Percentiles rank a stretch among this genome's conserved stretches.
Conservation (phyloP, 2,797 vertebrate genomes). For the Rhyacichthys aspro region DNA sequence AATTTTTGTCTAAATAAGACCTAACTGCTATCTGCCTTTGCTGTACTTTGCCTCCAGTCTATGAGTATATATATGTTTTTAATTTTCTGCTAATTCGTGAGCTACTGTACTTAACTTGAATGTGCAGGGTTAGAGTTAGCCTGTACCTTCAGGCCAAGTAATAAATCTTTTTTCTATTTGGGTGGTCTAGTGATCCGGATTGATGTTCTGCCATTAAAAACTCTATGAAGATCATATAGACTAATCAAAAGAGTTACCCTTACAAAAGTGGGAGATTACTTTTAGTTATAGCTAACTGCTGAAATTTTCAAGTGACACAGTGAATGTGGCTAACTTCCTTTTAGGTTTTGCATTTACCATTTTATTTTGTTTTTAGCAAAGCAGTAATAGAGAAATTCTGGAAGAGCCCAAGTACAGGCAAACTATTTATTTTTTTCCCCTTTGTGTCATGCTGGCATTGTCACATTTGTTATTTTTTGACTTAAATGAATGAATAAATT, state of each 20-base stretch:
- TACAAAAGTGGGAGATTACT: background rate
- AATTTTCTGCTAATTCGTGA: slow-evolving; percentile 29
- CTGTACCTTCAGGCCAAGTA: slow-evolving; percentile 33
- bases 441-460: too few species aligned
- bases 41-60: background rate
- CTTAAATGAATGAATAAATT: too few species aligned
- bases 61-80: slow-evolving; percentile 4
- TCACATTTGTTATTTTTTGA: too few species aligned
- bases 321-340: too few species aligned
- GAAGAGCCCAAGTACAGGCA: too few species aligned
- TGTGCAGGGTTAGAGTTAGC: slow-evolving; percentile 1
- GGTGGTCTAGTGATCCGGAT: slow-evolving; percentile 30
- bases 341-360: too few species aligned
- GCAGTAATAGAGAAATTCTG: too few species aligned
- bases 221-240: background rate
- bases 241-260: background rate
- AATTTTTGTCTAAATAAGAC: background rate
- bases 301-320: too few species aligned
- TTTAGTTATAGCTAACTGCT: background rate
- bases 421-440: too few species aligned
- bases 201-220: slow-evolving; percentile 10
- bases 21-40: background rate
- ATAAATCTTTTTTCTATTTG: slow-evolving; percentile 37
- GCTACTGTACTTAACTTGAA: slow-evolving; percentile 19
- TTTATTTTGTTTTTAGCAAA: too few species aligned